Evolutionary conservation across 2,113 vertebrate species (phyloP).

Genomic region (Drymodes brunneopygia): DNA sequence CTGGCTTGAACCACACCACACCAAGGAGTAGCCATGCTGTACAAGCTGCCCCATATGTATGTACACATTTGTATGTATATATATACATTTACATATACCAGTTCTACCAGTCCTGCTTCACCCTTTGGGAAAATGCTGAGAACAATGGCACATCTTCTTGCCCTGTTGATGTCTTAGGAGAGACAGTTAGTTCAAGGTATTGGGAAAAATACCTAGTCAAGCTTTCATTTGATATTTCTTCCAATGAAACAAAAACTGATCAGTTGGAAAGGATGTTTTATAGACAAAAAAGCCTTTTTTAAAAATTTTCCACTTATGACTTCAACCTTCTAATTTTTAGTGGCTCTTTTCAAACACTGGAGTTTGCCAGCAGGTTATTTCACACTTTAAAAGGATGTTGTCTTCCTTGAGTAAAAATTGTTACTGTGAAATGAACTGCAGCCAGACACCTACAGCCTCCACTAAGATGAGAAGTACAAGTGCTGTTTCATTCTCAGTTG

Average conservation of each 20-base stretch:
- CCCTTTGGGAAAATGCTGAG: background rate
- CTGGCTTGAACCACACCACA: background rate
- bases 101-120: background rate
- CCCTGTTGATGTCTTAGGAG: background rate
- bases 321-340: background rate
- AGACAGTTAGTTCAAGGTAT: background rate
- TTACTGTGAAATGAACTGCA: background rate
- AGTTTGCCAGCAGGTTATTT: background rate
- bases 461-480: background rate
- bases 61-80: background rate
- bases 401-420: background rate
- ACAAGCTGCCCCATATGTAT: background rate
- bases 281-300: background rate
- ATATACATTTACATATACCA: background rate
- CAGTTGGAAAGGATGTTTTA: background rate
- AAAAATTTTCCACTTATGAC: background rate
- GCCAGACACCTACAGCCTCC: background rate
- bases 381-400: background rate
- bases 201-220: background rate
- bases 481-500: background rate
- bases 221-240: background rate
- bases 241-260: background rate
- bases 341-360: background rate
- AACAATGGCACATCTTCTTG: background rate
- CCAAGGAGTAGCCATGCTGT: background rate